These are phyloP conservation scores for Malacoraja senta DNA, from an alignment of 2,797 vertebrate species.

Conservation along the genomic window DNA sequence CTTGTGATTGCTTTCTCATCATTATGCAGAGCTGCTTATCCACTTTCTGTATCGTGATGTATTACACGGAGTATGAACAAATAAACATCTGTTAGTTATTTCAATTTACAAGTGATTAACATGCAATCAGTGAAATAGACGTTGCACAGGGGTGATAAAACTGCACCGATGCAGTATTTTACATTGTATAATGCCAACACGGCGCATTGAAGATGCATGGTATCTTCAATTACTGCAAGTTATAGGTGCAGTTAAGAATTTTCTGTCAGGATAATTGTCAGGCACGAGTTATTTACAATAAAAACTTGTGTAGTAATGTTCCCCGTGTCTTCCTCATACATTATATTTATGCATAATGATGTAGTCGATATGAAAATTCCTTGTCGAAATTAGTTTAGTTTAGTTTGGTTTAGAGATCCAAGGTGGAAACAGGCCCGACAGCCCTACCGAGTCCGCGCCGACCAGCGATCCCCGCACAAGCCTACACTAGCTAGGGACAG, in stretches of 20 bases:
- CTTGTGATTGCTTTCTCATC: constrained; percentile 28
- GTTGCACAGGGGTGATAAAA: constrained; percentile 36
- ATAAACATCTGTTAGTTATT: constrained; percentile 38
- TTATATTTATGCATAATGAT: not conserved
- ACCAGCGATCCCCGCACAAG: no score
- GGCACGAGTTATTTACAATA: not conserved
- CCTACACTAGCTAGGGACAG: no score
- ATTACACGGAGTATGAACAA: constrained; percentile 33
- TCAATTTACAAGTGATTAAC: constrained; percentile 32
- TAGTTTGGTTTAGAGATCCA: no score
- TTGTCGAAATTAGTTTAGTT: no score
- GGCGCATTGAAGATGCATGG: constrained; percentile 9
- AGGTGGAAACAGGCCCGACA: no score
- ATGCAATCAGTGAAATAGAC: constrained; percentile 29
- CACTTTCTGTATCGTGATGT: constrained; percentile 27
- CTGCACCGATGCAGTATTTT: not conserved
- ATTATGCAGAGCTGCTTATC: constrained; percentile 7
- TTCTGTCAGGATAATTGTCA: not conserved
- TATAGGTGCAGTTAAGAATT: not conserved
- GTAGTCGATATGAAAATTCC: not conserved
- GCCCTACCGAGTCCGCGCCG: no score
- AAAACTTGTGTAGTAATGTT: not conserved
- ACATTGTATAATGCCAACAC: constrained; percentile 15
- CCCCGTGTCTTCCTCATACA: not conserved
- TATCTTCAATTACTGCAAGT: not conserved